phyloP scores from a whole-genome alignment of 2,888 invertebrate genomes.

The Melitaea athalia region DNA sequence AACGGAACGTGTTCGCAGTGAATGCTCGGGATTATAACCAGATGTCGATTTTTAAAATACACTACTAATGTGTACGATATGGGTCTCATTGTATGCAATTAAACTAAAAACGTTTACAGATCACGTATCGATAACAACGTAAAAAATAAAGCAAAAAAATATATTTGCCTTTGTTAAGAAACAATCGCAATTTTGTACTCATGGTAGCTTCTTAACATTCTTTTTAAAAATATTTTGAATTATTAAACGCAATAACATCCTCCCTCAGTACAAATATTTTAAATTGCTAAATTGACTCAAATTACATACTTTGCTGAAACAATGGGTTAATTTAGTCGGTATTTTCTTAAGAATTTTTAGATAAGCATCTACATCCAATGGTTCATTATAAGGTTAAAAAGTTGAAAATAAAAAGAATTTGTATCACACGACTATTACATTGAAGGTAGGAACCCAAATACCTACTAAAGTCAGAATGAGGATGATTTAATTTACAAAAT shows the following conservation, averaged over 20 bases:
- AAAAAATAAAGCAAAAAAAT: conserved; percentile 12
- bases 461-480: not conserved
- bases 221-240: conserved; percentile 9
- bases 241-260: conserved; percentile 7
- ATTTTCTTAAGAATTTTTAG: conserved; percentile 29
- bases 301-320: conserved; percentile 24
- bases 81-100: conserved; percentile 48
- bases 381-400: conserved; percentile 26
- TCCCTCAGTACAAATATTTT: conserved; percentile 10
- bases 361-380: conserved; percentile 31
- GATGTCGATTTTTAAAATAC: conserved; percentile 65
- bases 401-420: conserved; percentile 18
- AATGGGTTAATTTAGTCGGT: conserved; percentile 29
- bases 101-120: conserved; percentile 7
- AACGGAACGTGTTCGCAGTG: conserved; percentile 67
- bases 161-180: not conserved
- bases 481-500: not conserved
- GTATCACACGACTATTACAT: not conserved
- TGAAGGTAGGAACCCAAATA: not conserved
- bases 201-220: not conserved
- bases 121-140: conserved; percentile 8
- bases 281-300: conserved; percentile 26
- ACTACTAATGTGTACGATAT: conserved; percentile 60
- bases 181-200: conserved; percentile 8
- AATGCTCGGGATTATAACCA: conserved; percentile 70